Percentiles rank a stretch among this genome's conserved stretches.
phyloP scores from a whole-genome alignment of 1,140 invertebrate species.

The Trachymyrmex cornetzi region DNA sequence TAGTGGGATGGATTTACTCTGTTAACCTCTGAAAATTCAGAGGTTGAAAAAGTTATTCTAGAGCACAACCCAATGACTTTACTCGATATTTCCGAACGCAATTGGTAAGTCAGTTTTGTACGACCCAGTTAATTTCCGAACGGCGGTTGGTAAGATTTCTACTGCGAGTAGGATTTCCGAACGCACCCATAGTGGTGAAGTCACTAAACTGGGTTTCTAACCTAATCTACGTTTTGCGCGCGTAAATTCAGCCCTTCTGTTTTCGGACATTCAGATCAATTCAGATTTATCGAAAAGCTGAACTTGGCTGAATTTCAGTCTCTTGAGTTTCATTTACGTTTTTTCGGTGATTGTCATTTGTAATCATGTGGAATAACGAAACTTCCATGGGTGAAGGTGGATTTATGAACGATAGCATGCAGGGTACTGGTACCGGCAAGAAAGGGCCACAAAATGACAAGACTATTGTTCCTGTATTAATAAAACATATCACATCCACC shows the following conservation, averaged over 20 bases:
- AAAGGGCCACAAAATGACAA: slow-evolving; percentile 67
- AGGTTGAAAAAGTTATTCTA: no score
- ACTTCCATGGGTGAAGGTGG: slow-evolving; percentile 72
- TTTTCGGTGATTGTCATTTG: background rate
- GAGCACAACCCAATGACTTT: no score
- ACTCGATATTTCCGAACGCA: no score
- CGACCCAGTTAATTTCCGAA: no score
- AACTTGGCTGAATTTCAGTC: background rate
- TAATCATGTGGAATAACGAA: slow-evolving; percentile 74
- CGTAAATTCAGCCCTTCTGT: background rate
- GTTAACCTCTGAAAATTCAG: no score
- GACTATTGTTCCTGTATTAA: slow-evolving; percentile 79
- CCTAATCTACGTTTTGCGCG: slow-evolving; percentile 6
- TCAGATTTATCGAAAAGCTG: background rate
- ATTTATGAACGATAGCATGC: slow-evolving; percentile 75
- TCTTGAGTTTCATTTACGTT: background rate
- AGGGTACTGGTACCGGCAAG: slow-evolving; percentile 4
- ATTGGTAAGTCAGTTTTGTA: no score
- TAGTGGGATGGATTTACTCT: no score
- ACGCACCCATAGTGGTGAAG: background rate
- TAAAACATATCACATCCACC: slow-evolving; percentile 73
- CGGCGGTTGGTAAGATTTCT: no score
- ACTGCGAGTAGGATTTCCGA: no score
- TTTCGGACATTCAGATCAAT: background rate
- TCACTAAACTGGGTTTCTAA: background rate